Evolutionary conservation across 2,888 invertebrate species (phyloP), one percentile per base, ranked within the genome.

Genomic region (Venustoraphidia nigricollis): DNA sequence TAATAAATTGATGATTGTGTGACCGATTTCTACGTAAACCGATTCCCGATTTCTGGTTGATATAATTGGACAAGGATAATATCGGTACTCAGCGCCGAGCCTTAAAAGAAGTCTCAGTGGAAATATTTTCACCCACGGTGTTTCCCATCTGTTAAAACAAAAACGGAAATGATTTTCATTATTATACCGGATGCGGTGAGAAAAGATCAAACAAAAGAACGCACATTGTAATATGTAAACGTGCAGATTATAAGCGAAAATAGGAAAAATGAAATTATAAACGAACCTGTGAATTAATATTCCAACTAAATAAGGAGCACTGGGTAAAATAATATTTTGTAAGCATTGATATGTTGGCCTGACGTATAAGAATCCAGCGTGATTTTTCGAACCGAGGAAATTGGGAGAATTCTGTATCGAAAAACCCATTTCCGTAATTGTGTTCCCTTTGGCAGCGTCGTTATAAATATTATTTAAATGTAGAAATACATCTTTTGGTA

Each of bases 1-100:
- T 54, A 90, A 66, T 47, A 91, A 74, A 68, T 87, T 89, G 66
- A 91, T 87, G 51, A 91, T 86, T 9, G 90, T 90, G 62, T 89
- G 88, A 1, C 89, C 88, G 50, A 90, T 83, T 68, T 90, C 89
- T 35, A 78, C 83, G 62, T 83, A 91, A 6, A 89, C 82, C 1
- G 89, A 81, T 55, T 83, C 82, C 10, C 90, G 70, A 59, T 80
- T 75, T 27, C 87, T 71, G 13, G 83, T 77, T 13, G 87, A 86
- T 45, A 90, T 79, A 52, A 90, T 69, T 1, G 89, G 86, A 60
- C 85, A 84, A 0, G 90, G 90, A 66, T 91, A 91, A 61, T 87
- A 89, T 52, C 87, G 76, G 66, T 82, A 88, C 62, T 89, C 86
- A 3, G 88, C 87, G 2, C 90, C 90, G 36, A 91, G 69, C 50